phyloP scores from a whole-genome alignment of 2,113 vertebrate species.

The Ptychochromis oligacanthus region DNA sequence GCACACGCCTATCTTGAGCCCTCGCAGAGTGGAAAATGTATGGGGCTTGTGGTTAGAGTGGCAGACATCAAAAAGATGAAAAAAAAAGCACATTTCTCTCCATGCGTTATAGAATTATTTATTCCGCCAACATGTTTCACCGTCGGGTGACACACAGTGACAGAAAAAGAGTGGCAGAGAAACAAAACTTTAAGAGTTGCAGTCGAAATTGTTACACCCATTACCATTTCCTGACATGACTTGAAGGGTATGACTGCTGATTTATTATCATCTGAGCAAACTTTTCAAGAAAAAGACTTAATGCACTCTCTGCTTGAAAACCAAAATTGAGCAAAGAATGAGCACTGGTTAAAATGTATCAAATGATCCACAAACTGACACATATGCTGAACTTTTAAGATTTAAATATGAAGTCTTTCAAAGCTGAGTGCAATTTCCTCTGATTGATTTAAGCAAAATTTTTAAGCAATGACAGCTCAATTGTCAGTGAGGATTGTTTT shows the following conservation, averaged over 20 bases:
- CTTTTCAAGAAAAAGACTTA: neutral
- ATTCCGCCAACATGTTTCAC: slow-evolving; percentile 54
- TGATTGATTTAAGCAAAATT: neutral
- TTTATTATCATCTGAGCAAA: neutral
- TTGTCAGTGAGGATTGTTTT: neutral
- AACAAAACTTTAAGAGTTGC: slow-evolving; percentile 5
- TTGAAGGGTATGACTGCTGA: neutral
- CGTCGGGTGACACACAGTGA: slow-evolving; percentile 23
- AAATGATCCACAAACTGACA: neutral
- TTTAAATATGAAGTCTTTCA: neutral
- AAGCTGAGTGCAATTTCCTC: neutral
- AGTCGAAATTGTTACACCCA: neutral
- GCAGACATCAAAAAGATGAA: slow-evolving; percentile 63
- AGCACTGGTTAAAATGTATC: neutral
- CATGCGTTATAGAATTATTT: slow-evolving; percentile 25
- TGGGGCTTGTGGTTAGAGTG: slow-evolving; percentile 74
- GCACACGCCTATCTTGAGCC: slow-evolving; percentile 15
- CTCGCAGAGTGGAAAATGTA: slow-evolving; percentile 68
- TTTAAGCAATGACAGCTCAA: neutral
- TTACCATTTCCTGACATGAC: slow-evolving; percentile 48
- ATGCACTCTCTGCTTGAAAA: neutral
- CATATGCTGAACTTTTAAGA: neutral
- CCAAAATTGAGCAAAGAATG: neutral
- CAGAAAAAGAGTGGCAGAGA: slow-evolving; percentile 38
- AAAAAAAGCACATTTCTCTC: slow-evolving; percentile 28